Percentiles rank a stretch among this genome's conserved stretches.
phyloP scores from a whole-genome alignment of 2,797 vertebrate genomes.

The Xenentodon cancila region DNA sequence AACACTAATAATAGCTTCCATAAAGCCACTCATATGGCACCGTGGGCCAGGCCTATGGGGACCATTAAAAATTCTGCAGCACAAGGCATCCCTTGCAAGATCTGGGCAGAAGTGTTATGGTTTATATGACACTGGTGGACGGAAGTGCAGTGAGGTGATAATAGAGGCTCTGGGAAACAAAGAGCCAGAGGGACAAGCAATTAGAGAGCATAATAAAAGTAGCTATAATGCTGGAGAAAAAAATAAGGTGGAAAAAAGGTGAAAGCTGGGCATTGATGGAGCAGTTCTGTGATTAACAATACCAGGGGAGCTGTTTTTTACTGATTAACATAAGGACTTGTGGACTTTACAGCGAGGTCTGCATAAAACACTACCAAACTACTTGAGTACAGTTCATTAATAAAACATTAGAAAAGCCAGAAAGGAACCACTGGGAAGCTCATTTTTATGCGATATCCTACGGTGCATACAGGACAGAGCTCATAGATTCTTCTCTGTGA shows the following conservation, averaged over 20 bases:
- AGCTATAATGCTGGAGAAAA: constrained; percentile 47
- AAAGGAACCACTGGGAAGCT: constrained; percentile 7
- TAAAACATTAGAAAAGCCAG: constrained; percentile 32
- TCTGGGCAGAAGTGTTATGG: constrained; percentile 49
- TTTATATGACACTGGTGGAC: constrained; percentile 54
- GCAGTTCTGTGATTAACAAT: constrained; percentile 55
- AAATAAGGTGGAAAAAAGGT: constrained; percentile 52
- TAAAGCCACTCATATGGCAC: constrained; percentile 76
- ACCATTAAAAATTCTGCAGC: constrained; percentile 72
- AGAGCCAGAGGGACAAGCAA: constrained; percentile 72
- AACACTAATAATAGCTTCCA: constrained; percentile 83
- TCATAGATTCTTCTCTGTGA: constrained; percentile 6
- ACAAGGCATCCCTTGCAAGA: constrained; percentile 61
- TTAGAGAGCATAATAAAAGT: constrained; percentile 68
- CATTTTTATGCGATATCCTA: background rate
- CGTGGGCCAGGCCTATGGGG: constrained; percentile 69
- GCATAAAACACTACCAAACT: constrained; percentile 48
- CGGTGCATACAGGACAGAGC: constrained; percentile 6
- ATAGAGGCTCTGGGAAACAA: constrained; percentile 61
- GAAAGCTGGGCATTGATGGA: constrained; percentile 45
- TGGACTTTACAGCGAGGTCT: constrained; percentile 38
- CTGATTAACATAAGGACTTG: constrained; percentile 52
- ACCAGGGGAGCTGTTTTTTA: constrained; percentile 52
- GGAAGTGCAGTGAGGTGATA: constrained; percentile 58
- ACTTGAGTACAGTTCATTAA: constrained; percentile 26